Evolutionary conservation across 2,888 invertebrate species (phyloP).

Genomic region (Stenichneumon culpator): DNA sequence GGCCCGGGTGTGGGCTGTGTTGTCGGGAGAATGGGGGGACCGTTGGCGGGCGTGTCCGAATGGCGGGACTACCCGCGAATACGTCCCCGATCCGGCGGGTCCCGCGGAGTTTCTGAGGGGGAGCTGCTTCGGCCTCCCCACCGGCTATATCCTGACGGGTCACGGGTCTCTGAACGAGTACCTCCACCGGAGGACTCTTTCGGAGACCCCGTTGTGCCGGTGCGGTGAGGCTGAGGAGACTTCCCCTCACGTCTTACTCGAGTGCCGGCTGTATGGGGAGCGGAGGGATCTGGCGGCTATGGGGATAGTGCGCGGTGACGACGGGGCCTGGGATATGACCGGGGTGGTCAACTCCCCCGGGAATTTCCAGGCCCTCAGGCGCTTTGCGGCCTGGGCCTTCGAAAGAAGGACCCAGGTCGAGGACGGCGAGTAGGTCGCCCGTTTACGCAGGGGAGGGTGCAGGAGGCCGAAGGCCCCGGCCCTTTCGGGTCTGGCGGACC

Average conservation of each 20-base stretch:
- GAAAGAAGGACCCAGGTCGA: neutral
- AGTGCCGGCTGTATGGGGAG: neutral
- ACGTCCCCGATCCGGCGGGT: neutral
- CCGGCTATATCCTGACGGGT: neutral
- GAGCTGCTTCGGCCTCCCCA: neutral
- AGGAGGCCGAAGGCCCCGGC: conserved; percentile 18
- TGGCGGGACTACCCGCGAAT: too few species aligned
- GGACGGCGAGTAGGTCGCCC: neutral
- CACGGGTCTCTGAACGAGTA: too few species aligned
- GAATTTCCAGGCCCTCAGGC: conserved; percentile 19
- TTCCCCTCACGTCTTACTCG: too few species aligned
- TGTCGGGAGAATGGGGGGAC: neutral
- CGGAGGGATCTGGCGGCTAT: neutral
- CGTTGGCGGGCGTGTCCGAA: too few species aligned
- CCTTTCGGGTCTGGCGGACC: conserved; percentile 9
- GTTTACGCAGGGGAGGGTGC: conserved; percentile 19
- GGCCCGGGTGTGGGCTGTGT: neutral
- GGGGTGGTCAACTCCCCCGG: conserved; percentile 5
- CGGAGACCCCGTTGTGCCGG: too few species aligned
- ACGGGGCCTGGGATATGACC: neutral
- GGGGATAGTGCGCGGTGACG: neutral
- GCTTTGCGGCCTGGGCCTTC: conserved; percentile 33
- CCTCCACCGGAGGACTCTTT: too few species aligned
- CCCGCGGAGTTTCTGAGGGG: neutral
- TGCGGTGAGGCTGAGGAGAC: too few species aligned